Base-by-base conservation (phyloP, 2,797 vertebrate genomes). In the Poecile montanus region DNA sequence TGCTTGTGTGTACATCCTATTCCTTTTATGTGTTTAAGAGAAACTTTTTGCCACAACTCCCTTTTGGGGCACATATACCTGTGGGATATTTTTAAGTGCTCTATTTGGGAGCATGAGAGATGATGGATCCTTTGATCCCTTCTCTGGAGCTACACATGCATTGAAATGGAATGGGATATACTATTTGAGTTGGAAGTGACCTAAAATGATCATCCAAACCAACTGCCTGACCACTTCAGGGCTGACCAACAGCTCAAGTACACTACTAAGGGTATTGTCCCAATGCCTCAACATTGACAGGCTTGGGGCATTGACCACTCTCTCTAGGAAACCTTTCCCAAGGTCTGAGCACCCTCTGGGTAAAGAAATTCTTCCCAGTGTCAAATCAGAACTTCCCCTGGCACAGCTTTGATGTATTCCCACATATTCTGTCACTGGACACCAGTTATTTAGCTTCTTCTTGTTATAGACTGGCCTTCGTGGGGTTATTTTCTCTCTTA, bases 241-340 rank as follows among this genome's bases (percentile, higher is more conserved):
- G 15, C 32, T 71, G 15, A 74, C 22, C 19, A 66, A 15, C 36
- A 79, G 13, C 25, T 30, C n/a, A 58, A 82, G 10, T 12, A 7
- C 9, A 2, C 11, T 72, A 2, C 30, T 7, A 57, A 66, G 47
- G 5, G 12, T 27, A 29, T 62, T 53, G 21, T 14, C 38, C 44
- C 63, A 50, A 17, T 12, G 17, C 25, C 6, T 84, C 19, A 29
- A 32, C 21, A 44, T 38, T 26, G 11, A 12, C 20, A 53, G 26
- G 9, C 9, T 2, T 47, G 9, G 34, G 16, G 15, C 36, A 42
- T 40, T 0, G 0, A 8, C 22, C 26, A 15, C 15, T 13, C 21
- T 48, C 44, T 44, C 34, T 5, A 42, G 60, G 10, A 81, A 51
- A 42, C n/a, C 42, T 32, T 1, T 40, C 51, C 3, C 32, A n/a